Evolutionary conservation across 2,113 vertebrate species (phyloP).

Genomic region (Rallus limicola): DNA sequence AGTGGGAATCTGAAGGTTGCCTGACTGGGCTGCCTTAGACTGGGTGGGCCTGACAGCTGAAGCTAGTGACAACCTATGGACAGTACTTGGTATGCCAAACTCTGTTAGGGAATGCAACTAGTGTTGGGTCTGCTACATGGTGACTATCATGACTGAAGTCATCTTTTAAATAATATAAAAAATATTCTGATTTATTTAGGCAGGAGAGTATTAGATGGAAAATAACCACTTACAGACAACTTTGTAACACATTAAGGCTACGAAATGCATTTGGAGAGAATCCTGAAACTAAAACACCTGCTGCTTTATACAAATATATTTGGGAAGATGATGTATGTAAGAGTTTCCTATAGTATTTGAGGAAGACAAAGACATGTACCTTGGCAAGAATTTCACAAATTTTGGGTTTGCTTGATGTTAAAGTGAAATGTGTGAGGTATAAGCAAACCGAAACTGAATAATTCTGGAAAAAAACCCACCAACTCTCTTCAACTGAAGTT

Average conservation of each 20-base stretch:
- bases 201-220: neutral
- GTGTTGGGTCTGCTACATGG: neutral
- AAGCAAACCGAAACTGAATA: neutral
- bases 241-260: neutral
- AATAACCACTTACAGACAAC: neutral
- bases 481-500: neutral
- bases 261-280: neutral
- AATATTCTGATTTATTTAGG: neutral
- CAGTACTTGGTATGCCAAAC: neutral
- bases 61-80: neutral
- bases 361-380: neutral
- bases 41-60: neutral
- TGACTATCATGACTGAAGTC: neutral
- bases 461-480: neutral
- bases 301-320: neutral
- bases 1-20: accelerated
- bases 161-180: neutral
- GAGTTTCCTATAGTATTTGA: neutral
- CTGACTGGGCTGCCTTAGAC: neutral
- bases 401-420: neutral
- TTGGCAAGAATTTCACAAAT: neutral
- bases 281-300: neutral
- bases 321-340: neutral
- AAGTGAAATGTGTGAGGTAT: neutral
- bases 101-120: neutral